Evolutionary conservation across 2,113 vertebrate species (phyloP).

Genomic region (Labeo rohita): DNA sequence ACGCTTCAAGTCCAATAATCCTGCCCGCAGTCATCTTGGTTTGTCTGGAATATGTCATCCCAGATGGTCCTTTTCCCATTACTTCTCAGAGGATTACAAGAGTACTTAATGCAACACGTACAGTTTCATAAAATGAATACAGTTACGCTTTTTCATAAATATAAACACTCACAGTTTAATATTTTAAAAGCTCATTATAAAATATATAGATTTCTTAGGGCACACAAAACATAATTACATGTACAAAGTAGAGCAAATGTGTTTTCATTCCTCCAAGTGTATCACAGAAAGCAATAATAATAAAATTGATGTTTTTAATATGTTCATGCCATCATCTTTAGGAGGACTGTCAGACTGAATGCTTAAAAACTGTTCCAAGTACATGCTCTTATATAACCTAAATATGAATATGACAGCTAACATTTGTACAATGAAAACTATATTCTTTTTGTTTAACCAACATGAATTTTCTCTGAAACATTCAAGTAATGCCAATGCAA

Average conservation of each 20-base stretch:
- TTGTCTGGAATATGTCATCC: slow-evolving; percentile 45
- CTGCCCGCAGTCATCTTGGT: slow-evolving; percentile 76
- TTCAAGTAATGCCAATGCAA: slow-evolving; percentile 54
- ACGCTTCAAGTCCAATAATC: slow-evolving; percentile 67
- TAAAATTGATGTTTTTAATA: slow-evolving; percentile 38
- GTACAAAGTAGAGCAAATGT: slow-evolving; percentile 40
- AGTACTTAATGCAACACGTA: slow-evolving; percentile 57
- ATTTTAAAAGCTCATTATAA: slow-evolving; percentile 49
- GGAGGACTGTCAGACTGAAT: slow-evolving; percentile 50
- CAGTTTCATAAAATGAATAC: slow-evolving; percentile 65
- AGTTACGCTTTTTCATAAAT: slow-evolving; percentile 66
- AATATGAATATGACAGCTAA: slow-evolving; percentile 23
- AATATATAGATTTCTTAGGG: slow-evolving; percentile 23
- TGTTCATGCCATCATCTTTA: slow-evolving; percentile 29
- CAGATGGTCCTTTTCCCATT: slow-evolving; percentile 61
- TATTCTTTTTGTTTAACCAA: slow-evolving; percentile 7
- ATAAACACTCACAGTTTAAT: slow-evolving; percentile 75
- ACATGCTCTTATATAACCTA: slow-evolving; percentile 16
- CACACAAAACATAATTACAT: slow-evolving; percentile 11
- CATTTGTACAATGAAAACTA: slow-evolving; percentile 37
- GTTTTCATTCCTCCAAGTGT: slow-evolving; percentile 19
- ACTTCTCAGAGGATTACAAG: slow-evolving; percentile 56
- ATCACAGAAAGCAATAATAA: slow-evolving; percentile 25
- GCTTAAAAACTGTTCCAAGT: slow-evolving; percentile 28
- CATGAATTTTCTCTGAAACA: slow-evolving; percentile 42